These are phyloP conservation scores for Scaptodrosophila lebanonensis DNA, from an alignment of 1,140 invertebrate genomes.

Conservation along the genomic window DNA sequence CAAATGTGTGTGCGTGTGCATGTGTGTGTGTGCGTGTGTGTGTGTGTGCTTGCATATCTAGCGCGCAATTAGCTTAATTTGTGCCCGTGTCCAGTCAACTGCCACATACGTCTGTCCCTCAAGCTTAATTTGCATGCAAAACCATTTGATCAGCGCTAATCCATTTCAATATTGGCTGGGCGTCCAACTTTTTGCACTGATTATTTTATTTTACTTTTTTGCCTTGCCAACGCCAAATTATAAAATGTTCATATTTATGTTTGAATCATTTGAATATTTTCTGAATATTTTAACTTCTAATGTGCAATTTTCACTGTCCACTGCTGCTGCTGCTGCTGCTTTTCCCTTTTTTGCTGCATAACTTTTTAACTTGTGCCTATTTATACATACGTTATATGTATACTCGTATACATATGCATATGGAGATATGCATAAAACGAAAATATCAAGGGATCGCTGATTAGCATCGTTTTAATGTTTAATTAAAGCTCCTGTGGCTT, in stretches of 20 bases:
- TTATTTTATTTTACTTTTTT: slow-evolving; percentile 26
- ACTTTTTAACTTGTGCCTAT: no score
- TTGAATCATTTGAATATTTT: slow-evolving; percentile 72
- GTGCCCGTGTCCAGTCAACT: slow-evolving; percentile 40
- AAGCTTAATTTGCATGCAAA: slow-evolving; percentile 26
- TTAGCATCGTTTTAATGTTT: slow-evolving; percentile 74
- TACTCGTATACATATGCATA: no score
- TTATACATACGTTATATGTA: no score
- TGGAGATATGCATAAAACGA: no score
- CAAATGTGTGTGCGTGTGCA: not conserved
- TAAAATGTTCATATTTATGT: slow-evolving; percentile 72
- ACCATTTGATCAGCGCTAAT: slow-evolving; percentile 62
- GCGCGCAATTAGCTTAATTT: slow-evolving; percentile 72
- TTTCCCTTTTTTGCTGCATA: no score
- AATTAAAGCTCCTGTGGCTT: slow-evolving; percentile 69
- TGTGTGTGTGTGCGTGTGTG: no score
- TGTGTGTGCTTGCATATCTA: slow-evolving; percentile 50
- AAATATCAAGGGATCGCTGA: slow-evolving; percentile 64
- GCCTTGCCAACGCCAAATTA: slow-evolving; percentile 36
- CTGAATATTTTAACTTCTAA: slow-evolving; percentile 48
- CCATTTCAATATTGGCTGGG: slow-evolving; percentile 56
- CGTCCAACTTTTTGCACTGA: not conserved
- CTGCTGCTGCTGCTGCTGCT: not conserved
- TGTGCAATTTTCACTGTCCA: slow-evolving; percentile 21
- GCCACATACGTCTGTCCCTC: not conserved